Base-by-base conservation (phyloP, 2,113 vertebrate genomes). In the Laterallus jamaicensis region DNA sequence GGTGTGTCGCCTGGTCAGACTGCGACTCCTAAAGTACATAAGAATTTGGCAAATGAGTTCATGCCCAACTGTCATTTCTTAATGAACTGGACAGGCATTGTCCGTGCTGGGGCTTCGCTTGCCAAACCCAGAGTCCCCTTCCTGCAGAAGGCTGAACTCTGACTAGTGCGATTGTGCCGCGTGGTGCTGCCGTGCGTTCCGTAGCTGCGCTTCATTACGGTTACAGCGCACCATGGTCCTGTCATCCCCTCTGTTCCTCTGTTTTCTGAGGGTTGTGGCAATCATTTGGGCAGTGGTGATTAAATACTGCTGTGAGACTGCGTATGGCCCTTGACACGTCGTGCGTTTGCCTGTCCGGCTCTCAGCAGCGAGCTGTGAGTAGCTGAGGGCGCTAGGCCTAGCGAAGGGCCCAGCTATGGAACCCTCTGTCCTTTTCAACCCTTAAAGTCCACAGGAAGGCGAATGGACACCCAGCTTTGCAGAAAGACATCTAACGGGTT, bases 201-300 rank as follows among this genome's bases (percentile, higher is more conserved):
- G 0, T 3, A 11, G 10, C 11, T 1, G 29, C 25, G 13, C 52
- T 54, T 25, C 25, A 8, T 26, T 54, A 54, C 2, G n/a, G 21
- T 18, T 59, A 4, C 3, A 15, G 39, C 15, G 18, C 5, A 0
- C 25, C 21, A 3, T 22, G 0, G 25, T 12, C 17, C 49, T 50
- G 5, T 18, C 19, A 1, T 6, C 42, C 44, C 42, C 74, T n/a
- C 0, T 9, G n/a, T 21, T 14, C 44, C 29, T 29, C 18, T 12
- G 0, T 28, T 59, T 58, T 17, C n/a, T 32, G 15, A 32, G 56
- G 63, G 18, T 9, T 54, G 49, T 40, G 62, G 56, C 56, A 69
- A n/a, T n/a, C 5, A 3, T 12, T 26, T 25, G 31, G 28, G 40
- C 40, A 25, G 49, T 8, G 28, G 12, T 1, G 3, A 28, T 29